Evolutionary conservation across 2,113 vertebrate species (phyloP).

Genomic region (Anoplopoma fimbria): DNA sequence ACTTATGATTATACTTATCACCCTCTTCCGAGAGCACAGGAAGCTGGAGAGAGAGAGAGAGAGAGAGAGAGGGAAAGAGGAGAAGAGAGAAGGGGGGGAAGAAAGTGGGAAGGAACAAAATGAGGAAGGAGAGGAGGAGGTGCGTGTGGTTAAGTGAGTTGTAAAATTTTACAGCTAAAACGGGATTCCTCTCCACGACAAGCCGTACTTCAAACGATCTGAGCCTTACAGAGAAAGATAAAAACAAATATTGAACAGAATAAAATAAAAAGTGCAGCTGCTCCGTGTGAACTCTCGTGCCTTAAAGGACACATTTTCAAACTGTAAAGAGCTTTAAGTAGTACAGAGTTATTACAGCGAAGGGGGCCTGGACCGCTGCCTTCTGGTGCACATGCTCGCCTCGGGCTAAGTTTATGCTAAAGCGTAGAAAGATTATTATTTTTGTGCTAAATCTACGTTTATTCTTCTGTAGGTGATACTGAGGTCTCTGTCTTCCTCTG

Average conservation of each 20-base stretch:
- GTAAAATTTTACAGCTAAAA: constrained; percentile 66
- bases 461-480: constrained; percentile 65
- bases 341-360: constrained; percentile 42
- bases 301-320: constrained; percentile 37
- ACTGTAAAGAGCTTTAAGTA: constrained; percentile 47
- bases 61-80: constrained; percentile 39
- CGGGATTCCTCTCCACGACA: constrained; percentile 51
- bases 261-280: constrained; percentile 26
- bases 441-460: constrained; percentile 63
- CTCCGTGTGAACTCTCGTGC: constrained; percentile 32
- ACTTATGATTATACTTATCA: constrained; percentile 76
- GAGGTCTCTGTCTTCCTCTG: constrained; percentile 64
- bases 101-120: neutral
- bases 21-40: constrained; percentile 49
- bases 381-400: constrained; percentile 46
- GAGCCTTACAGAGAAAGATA: constrained; percentile 62
- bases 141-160: constrained; percentile 53
- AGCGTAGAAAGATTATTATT: constrained; percentile 46
- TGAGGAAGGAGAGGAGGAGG: neutral
- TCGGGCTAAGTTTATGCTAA: constrained; percentile 65
- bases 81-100: neutral
- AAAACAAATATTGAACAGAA: constrained; percentile 62
- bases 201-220: constrained; percentile 51
- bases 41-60: constrained; percentile 32
- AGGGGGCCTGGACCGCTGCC: constrained; percentile 34